Evolutionary conservation across 1,140 invertebrate genomes (phyloP).

Genomic region (Drosophila hydei): DNA sequence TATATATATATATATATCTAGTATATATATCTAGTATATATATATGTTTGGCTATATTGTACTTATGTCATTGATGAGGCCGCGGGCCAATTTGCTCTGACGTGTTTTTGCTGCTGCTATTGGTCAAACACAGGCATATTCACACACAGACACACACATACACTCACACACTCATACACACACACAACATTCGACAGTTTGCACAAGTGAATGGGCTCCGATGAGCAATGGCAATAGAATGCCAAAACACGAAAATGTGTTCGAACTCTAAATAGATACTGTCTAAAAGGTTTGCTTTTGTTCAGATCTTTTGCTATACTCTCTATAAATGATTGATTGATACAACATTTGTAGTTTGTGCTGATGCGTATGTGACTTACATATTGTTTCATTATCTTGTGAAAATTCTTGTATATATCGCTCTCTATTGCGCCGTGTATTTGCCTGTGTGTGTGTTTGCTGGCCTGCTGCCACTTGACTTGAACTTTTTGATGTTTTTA

Average conservation of each 20-base stretch:
- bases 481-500: constrained; percentile 81
- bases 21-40: not conserved
- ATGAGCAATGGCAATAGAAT: constrained; percentile 78
- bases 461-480: constrained; percentile 67
- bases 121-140: not conserved
- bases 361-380: constrained; percentile 52
- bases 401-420: constrained; percentile 15
- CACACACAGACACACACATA: not conserved
- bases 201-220: constrained; percentile 39
- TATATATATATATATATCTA: not conserved
- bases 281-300: constrained; percentile 68
- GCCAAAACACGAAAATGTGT: constrained; percentile 40
- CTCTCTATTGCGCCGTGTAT: not conserved
- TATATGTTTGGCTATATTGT: constrained; percentile 22
- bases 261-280: constrained; percentile 55
- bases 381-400: constrained; percentile 73
- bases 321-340: constrained; percentile 65
- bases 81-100: constrained; percentile 40
- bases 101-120: constrained; percentile 43
- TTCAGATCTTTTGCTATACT: not conserved
- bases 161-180: not conserved
- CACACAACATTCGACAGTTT: constrained; percentile 33
- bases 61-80: constrained; percentile 75
- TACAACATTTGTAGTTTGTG: constrained; percentile 21
- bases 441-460: constrained; percentile 5